These are phyloP conservation scores for Macropis europaea DNA, from an alignment of 2,888 invertebrate genomes.

Conservation along the genomic window DNA sequence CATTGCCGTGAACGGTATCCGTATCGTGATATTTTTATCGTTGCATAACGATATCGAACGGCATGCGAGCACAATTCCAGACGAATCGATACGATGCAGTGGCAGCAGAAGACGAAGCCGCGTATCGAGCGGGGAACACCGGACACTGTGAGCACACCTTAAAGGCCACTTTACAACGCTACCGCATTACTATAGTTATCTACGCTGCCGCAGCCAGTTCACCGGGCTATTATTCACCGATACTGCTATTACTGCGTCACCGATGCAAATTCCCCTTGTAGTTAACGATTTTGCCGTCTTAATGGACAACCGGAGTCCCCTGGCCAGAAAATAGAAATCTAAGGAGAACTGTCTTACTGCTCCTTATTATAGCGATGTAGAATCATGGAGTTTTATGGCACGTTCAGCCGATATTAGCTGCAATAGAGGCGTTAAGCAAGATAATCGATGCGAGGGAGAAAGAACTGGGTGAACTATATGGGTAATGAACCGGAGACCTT, in stretches of 20 bases:
- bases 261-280: neutral
- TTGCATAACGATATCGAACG: conserved; percentile 23
- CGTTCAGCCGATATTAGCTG: no score
- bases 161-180: conserved; percentile 34
- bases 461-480: no score
- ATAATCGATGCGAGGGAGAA: no score
- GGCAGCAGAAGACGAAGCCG: neutral
- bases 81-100: conserved; percentile 31
- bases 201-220: conserved; percentile 36
- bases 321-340: no score
- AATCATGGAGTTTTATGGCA: no score
- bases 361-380: no score
- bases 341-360: no score
- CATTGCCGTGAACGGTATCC: neutral
- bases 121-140: conserved; percentile 29
- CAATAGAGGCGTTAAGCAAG: no score
- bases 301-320: conserved; percentile 21
- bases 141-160: conserved; percentile 39
- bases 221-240: conserved; percentile 41
- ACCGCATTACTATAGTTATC: conserved; percentile 44
- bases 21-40: conserved; percentile 23
- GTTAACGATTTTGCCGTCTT: conserved; percentile 26
- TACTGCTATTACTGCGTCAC: conserved; percentile 39
- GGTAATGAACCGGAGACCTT: no score
- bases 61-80: conserved; percentile 3